Evolutionary conservation across 2,113 vertebrate genomes (phyloP), one percentile per base, ranked within the genome.

Genomic region (Ictidomys tridecemlineatus): DNA sequence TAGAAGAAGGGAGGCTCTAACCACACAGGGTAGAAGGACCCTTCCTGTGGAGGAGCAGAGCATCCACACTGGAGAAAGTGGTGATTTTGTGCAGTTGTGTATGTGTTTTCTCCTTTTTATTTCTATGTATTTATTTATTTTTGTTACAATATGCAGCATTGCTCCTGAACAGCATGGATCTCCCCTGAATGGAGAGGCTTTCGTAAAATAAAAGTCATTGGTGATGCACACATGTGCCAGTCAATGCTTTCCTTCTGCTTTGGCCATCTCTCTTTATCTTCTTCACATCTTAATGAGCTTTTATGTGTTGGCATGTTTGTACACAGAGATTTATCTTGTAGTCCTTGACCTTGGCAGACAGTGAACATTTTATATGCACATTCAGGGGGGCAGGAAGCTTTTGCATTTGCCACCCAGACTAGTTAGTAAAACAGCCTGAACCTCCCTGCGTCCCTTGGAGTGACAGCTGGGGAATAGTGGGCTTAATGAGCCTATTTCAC

Each of bases 221-320:
- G 37, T 34, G 85, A 83, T 53, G 73, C 45, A 70, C 39, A 85
- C 53, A 65, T 0, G 0, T 51, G 18, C 4, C 12, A 39, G 34
- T 51, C 88, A 51, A 16, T 77, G 90, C 34, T 94, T 94, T 96
- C 16, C 85, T 85, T 82, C 45, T 89, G 20, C 42, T 51, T 17
- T 39, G 6, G 14, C 24, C 77, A 51, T 78, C 42, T 80, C 39
- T 73, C 80, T 79, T 76, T 37, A 89, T 77, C 79, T 17, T 65
- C 51, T 45, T 77, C 48, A 26, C 34, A 72, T 78, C 56, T 83
- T 83, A 78, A 86, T 91, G 83, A 93, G 34, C 32, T 76, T 77
- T 96, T 95, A 78, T 72, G 51, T 74, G 63, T 78, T 74, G 76
- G 32, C 74, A 17, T 79, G 37, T 93, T 97, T 91, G 63, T 63